Evolutionary conservation across 2,113 vertebrate species (phyloP).

Genomic region (Budorcas taxicolor): DNA sequence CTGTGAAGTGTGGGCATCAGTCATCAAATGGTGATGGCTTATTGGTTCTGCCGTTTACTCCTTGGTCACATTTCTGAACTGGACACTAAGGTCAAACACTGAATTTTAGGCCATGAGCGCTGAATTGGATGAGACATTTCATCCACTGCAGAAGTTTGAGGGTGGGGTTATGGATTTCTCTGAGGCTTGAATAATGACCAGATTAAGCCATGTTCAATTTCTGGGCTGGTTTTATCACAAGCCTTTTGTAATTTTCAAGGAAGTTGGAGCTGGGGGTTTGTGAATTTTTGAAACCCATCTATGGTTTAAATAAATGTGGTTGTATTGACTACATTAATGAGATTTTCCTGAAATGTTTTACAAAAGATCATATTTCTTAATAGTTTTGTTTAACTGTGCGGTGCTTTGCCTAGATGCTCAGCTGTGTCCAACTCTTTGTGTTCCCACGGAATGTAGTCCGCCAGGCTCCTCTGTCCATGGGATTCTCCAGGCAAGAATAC

Average conservation of each 20-base stretch:
- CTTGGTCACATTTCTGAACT: not conserved
- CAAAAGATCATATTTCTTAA: not conserved
- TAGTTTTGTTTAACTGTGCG: not conserved
- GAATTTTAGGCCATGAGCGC: not conserved
- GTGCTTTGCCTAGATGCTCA: not conserved
- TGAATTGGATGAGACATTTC: not conserved
- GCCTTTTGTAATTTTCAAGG: slow-evolving; percentile 3
- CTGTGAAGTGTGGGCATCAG: not conserved
- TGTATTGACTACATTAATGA: not conserved
- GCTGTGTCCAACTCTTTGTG: not conserved
- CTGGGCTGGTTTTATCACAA: not conserved
- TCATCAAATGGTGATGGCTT: not conserved
- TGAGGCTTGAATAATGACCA: not conserved
- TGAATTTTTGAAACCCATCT: not conserved
- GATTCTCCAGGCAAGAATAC: not conserved
- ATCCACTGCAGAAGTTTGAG: not conserved
- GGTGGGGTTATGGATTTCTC: not conserved
- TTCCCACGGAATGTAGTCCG: accelerated
- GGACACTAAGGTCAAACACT: not conserved
- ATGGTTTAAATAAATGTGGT: not conserved
- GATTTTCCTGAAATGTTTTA: not conserved
- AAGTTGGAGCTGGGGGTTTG: not conserved
- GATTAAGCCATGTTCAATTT: not conserved
- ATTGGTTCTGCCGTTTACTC: not conserved
- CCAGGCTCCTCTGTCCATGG: not conserved